phyloP scores from a whole-genome alignment of 2,797 vertebrate genomes.

The Myotis pilosus region DNA sequence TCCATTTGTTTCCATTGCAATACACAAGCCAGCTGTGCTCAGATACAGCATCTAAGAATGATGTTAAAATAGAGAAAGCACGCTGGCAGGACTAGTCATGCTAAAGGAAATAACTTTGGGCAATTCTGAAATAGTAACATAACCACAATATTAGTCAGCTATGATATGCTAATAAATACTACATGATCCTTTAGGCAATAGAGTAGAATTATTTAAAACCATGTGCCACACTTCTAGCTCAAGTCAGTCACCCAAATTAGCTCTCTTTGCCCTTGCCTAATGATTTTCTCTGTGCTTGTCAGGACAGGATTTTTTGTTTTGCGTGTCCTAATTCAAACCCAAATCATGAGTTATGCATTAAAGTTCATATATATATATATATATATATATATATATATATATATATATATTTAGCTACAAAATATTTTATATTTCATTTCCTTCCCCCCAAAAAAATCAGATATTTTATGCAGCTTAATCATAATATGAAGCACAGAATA shows the following conservation, averaged over 20 bases:
- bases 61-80: constrained; percentile 34
- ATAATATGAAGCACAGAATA: background rate
- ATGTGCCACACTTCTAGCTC: background rate
- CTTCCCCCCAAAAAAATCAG: background rate
- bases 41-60: background rate
- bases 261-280: background rate
- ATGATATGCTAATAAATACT: constrained; percentile 43
- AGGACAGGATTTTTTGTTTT: constrained; percentile 12
- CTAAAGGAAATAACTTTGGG: constrained; percentile 25
- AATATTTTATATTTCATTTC: background rate
- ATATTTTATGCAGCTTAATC: background rate
- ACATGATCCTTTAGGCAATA: background rate
- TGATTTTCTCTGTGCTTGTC: constrained; percentile 2
- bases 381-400: background rate
- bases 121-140: constrained; percentile 40
- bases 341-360: background rate
- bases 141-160: background rate
- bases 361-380: background rate
- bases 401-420: background rate
- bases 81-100: background rate
- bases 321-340: background rate
- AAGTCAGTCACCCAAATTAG: background rate
- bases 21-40: constrained; percentile 13
- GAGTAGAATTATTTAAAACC: constrained; percentile 53
- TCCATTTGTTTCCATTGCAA: constrained; percentile 21